A percentile compares a stretch with the other conserved stretches of the same genome.
Conservation (phyloP, 2,113 vertebrate species). For the Neopipo cinnamomea region DNA sequence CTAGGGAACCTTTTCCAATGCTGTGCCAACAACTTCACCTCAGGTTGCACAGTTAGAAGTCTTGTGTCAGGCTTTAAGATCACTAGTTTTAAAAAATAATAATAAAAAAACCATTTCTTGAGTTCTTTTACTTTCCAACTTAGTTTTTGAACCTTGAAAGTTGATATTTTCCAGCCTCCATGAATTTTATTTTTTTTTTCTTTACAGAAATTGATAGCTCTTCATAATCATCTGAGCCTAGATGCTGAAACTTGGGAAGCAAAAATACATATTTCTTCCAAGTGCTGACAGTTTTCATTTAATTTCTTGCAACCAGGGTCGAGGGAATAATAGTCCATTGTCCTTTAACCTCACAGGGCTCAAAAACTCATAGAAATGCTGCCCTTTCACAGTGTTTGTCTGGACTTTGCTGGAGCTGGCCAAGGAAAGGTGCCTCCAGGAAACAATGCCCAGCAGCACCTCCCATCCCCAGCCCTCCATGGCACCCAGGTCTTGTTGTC, state of each 20-base stretch:
- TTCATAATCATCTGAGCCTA: neutral
- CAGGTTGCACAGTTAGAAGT: neutral
- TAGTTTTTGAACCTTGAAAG: neutral
- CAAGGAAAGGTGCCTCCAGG: neutral
- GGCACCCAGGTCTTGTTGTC: neutral
- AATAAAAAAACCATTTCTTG: neutral
- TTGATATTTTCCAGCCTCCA: neutral
- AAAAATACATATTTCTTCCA: neutral
- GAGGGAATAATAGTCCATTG: neutral
- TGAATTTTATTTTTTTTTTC: neutral
- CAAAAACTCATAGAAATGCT: neutral
- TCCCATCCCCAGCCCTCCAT: fast-evolving
- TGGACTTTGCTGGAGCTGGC: neutral
- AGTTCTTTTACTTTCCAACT: neutral
- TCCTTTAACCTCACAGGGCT: neutral
- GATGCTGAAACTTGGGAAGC: neutral
- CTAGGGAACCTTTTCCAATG: neutral
- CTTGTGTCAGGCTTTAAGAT: neutral
- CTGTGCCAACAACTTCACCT: neutral
- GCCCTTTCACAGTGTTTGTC: fast-evolving
- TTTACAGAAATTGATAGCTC: neutral
- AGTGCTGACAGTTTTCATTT: neutral
- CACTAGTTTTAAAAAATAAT: neutral
- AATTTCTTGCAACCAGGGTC: neutral
- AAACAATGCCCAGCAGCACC: neutral